Evolutionary conservation across 2,888 invertebrate genomes (phyloP).

Genomic region (Chrysolina oricalcia): DNA sequence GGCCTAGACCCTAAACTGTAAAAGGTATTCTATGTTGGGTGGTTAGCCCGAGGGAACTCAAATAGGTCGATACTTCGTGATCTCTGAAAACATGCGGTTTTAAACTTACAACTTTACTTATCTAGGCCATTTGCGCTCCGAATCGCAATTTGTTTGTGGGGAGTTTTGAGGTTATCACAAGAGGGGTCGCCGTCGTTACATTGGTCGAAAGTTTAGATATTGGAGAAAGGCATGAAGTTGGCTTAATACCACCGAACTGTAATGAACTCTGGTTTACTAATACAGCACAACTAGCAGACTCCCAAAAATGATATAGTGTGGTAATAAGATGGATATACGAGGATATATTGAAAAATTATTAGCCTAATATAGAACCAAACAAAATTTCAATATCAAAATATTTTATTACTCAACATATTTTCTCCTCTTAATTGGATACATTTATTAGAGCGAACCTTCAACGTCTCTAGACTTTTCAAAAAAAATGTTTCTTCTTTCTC

Average conservation of each 20-base stretch:
- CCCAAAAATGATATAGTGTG: too few species aligned
- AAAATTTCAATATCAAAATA: too few species aligned
- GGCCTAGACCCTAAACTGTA: neutral
- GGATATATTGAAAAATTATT: too few species aligned
- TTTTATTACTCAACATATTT: too few species aligned
- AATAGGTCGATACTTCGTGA: neutral
- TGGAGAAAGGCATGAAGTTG: neutral
- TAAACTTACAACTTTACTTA: neutral
- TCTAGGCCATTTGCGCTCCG: conserved; percentile 5
- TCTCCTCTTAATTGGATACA: too few species aligned
- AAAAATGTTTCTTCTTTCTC: too few species aligned
- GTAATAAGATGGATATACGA: too few species aligned
- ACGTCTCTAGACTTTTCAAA: too few species aligned
- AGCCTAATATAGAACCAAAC: too few species aligned
- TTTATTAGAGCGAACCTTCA: too few species aligned
- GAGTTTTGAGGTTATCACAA: neutral
- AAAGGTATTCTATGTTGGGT: neutral
- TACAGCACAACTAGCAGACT: too few species aligned
- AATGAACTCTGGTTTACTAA: too few species aligned
- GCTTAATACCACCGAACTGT: neutral
- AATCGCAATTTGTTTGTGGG: neutral
- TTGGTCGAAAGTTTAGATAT: neutral
- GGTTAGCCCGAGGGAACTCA: neutral
- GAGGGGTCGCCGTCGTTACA: neutral
- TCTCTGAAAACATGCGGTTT: neutral